A percentile compares a stretch with the other conserved stretches of the same genome.
These are phyloP conservation scores for Drosophila fulvimacula DNA, from an alignment of 2,888 invertebrate species.

Conservation along the genomic window DNA sequence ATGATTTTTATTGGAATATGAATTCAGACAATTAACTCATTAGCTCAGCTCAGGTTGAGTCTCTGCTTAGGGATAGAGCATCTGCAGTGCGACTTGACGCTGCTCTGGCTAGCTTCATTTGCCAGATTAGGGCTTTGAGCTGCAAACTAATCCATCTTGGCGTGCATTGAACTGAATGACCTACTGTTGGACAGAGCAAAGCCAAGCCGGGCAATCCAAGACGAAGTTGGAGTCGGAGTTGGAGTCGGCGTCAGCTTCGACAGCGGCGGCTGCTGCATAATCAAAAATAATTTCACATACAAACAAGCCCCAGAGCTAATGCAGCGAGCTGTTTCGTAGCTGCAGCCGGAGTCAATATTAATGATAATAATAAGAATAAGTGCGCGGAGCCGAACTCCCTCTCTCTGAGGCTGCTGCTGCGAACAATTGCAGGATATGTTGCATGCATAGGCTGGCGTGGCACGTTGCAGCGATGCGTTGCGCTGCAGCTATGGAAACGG, in stretches of 20 bases:
- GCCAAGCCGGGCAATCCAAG: conserved; percentile 12
- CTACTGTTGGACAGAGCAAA: conserved; percentile 67
- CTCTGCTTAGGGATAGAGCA: conserved; percentile 27
- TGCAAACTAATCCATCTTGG: conserved; percentile 68
- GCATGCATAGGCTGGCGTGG: conserved; percentile 44
- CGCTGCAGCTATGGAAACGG: conserved; percentile 55
- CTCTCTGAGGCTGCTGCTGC: not conserved
- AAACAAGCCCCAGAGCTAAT: conserved; percentile 76
- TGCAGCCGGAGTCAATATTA: conserved; percentile 65
- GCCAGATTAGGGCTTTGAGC: conserved; percentile 27
- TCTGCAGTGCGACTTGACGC: conserved; percentile 18
- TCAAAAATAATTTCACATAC: conserved; percentile 80
- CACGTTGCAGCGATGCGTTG: conserved; percentile 38
- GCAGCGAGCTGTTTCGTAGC: conserved; percentile 17
- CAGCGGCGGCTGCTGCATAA: conserved; percentile 65
- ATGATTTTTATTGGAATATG: not conserved
- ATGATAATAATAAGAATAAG: conserved; percentile 81
- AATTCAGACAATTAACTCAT: not conserved
- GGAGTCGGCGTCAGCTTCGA: conserved; percentile 16
- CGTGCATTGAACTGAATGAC: conserved; percentile 71
- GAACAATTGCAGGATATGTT: conserved; percentile 71
- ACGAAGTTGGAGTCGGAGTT: not conserved
- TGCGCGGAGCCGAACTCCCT: conserved; percentile 67
- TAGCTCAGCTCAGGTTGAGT: not conserved
- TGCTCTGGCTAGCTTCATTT: conserved; percentile 8